Evolutionary conservation across 2,113 vertebrate species (phyloP), one percentile per base, ranked within the genome.

Genomic region (Mesitornis unicolor): DNA sequence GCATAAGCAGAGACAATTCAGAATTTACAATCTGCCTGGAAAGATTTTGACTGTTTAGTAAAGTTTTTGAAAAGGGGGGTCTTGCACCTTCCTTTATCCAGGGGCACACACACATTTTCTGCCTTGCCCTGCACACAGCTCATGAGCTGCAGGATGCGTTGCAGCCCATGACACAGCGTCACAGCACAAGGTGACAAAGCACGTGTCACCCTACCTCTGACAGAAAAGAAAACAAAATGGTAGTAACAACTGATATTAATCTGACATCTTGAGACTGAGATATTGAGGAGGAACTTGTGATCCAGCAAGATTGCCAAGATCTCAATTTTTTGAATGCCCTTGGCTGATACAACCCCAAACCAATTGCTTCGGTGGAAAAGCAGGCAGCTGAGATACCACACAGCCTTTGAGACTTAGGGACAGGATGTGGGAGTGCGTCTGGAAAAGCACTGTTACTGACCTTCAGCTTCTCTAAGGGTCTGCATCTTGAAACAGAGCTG

Each of bases 361-460:
- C 11, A 67, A 19, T 15, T 7, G 16, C 31, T 84, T 61, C 69
- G 22, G 54, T 51, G 50, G 47, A 60, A 47, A 4, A 33, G 38
- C 43, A 63, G 35, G 38, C 0, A 0, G 35, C 60, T 70, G 68
- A 48, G 38, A 43, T 61, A 59, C n/a, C 0, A 0, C 0, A 1
- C 9, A 19, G 38, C 22, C 33, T 60, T 59, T 2, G 4, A 51
- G 48, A 60, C 5, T 56, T 33, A 4, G 11, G 29, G 25, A 24
- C 0, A 2, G 54, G 56, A 42, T 22, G 33, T 45, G 12, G 5
- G 6, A 81, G 10, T 1, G 2, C 31, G 33, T 54, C 76, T 81
- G 60, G 51, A 85, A 68, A 67, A 77, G 45, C 42, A 76, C 12
- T 6, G 2, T 16, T 38, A 51, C 12, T 3, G 47, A 67, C 35